Base-by-base conservation (phyloP, 1,140 invertebrate species). In the Atta colombica region DNA sequence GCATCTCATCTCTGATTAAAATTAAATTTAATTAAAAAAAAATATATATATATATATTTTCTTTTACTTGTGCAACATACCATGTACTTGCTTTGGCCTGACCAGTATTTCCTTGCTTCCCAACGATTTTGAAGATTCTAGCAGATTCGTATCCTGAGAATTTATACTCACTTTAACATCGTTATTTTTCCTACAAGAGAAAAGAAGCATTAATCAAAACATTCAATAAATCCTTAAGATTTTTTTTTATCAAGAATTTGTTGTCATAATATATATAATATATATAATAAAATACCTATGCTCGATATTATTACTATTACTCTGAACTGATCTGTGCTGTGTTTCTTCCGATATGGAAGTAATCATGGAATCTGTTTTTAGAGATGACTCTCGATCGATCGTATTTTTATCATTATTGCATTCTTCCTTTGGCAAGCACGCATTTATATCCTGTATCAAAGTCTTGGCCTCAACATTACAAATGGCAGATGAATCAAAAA, bases 401-500 rank as follows among this genome's bases (percentile, higher is more conserved):
- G 60, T 60, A 87, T 89, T 87, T 87, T 88, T 87, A 86, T 90
- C 88, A 55, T 87, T 91, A 63, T 91, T 92, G 85, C 86, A 91
- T 89, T 89, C 86, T 74, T 93, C 92, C 25, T 93, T 92, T 61
- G 85, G 75, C 63, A 92, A 84, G 21, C 86, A 66, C 49, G 85
- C 84, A 45, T 89, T 87, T 75, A 86, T 85, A 88, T 88, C 91
- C 55, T 89, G 87, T 88, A 92, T 84, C 51, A 90, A 90, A 89
- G 92, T 92, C 87, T 93, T 91, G 78, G 90, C 87, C 51, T 94
- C 66, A 51, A 69, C 39, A 49, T 69, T 69, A 49, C 49, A 18
- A 74, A 90, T 88, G n/a, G 84, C 87, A 21, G 93, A 88, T 49
- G 89, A 87, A 86, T 94, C 93, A 39, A 93, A 87, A 28, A 93